Base-by-base conservation (phyloP, 2,113 vertebrate genomes). In the Macheiramphus alcinus region DNA sequence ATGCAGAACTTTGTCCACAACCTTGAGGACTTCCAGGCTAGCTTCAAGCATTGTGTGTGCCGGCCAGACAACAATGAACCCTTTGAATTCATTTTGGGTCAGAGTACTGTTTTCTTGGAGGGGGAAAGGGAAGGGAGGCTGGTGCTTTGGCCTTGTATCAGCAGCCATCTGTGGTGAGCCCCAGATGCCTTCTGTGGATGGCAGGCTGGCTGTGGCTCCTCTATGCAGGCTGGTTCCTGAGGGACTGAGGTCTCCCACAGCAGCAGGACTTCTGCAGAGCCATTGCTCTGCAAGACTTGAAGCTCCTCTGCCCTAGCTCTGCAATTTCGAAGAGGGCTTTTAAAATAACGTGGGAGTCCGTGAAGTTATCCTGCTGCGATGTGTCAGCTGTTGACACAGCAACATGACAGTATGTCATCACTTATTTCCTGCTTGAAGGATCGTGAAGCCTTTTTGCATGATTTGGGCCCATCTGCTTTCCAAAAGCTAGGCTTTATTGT, bases 321-420 rank as follows among this genome's bases (percentile, higher is more conserved):
- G 66, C 19, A 43, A 7, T 85, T 95, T 62, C 4, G 11, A 55
- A 71, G 59, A 53, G 16, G 75, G 56, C 36, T 88, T 96, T 96
- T 75, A 79, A 85, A 91, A 53, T 47, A 87, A 85, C 1, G 2
- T 91, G 84, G 36, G 78, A 75, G 34, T 68, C 80, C 6, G 2
- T 95, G 53, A 85, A 94, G 36, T 89, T 68, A 40, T 25, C 81
- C 94, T 82, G 90, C 84, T 96, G 92, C 0, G 22, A 68, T 65
- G 36, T 85, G 66, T 96, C 91, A 87, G 84, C 81, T 95, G 96
- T 96, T 96, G 95, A 97, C 94, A 96, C 87, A 85, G 92, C 78
- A 88, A 80, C 92, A 91, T 94, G 94, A 87, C 79, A 71, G 31
- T 52, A 26, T 96, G 93, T 96, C 90, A 96, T 95, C 87, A 61